Percentiles rank a stretch among this genome's conserved stretches.
Conservation (phyloP, 2,888 invertebrate genomes). For the Apamea anceps region DNA sequence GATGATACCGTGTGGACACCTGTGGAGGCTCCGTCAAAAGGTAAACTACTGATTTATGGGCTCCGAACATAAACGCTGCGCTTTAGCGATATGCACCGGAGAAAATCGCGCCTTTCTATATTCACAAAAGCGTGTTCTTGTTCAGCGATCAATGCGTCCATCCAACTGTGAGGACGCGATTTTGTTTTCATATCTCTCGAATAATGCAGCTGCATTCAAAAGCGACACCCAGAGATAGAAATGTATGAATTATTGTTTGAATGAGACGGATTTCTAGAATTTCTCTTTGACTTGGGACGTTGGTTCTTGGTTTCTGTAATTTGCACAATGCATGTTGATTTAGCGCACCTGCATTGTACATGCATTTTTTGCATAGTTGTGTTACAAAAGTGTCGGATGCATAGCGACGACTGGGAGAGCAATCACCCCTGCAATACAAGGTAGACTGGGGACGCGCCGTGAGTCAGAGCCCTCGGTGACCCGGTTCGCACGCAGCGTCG, state of each 20-base stretch:
- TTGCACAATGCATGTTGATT: conserved; percentile 76
- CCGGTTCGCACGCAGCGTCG: conserved; percentile 81
- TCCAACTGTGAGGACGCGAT: conserved; percentile 77
- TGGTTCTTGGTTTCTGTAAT: conserved; percentile 65
- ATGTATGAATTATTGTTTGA: conserved; percentile 69
- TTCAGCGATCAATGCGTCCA: conserved; percentile 76
- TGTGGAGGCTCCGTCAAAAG: conserved; percentile 76
- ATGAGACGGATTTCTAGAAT: conserved; percentile 72
- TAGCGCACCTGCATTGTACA: conserved; percentile 63
- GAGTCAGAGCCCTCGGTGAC: conserved; percentile 79
- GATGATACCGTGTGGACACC: conserved; percentile 79
- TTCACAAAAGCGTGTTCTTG: conserved; percentile 76
- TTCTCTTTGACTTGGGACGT: conserved; percentile 61
- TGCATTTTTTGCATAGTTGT: conserved; percentile 65
- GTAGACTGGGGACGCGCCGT: conserved; percentile 66
- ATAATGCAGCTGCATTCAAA: conserved; percentile 70
- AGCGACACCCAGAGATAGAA: conserved; percentile 55
- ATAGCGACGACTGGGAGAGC: conserved; percentile 60
- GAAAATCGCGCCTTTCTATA: conserved; percentile 83
- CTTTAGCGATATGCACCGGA: conserved; percentile 77
- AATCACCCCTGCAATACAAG: conserved; percentile 67
- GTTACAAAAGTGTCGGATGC: conserved; percentile 61
- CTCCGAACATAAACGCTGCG: conserved; percentile 72
- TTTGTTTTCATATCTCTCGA: conserved; percentile 74
- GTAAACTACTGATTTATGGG: conserved; percentile 83